Conservation (phyloP, 2,113 vertebrate genomes). For the Numida meleagris region DNA sequence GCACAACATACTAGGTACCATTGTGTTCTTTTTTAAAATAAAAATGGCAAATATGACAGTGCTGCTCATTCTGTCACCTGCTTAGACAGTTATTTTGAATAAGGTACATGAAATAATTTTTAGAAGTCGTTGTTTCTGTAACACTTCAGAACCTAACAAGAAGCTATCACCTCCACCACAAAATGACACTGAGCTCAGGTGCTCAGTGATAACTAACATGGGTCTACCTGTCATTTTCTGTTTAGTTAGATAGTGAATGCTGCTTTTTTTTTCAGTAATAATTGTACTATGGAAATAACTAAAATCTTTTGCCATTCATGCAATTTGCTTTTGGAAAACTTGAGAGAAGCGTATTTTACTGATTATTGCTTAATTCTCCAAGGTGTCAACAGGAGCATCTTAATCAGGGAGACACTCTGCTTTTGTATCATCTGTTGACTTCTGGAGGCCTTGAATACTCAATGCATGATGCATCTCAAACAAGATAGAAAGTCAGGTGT, state of each 20-base stretch:
- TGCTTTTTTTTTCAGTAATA: neutral
- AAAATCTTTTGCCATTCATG: neutral
- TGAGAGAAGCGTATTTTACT: neutral
- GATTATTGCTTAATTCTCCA: neutral
- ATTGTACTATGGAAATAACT: neutral
- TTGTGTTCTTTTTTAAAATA: conserved; percentile 18
- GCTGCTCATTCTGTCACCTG: neutral
- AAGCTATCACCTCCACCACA: neutral
- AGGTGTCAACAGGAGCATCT: neutral
- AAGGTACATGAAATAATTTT: neutral
- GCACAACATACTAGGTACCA: too few species aligned
- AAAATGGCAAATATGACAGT: neutral
- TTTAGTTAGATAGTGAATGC: neutral
- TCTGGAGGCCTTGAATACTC: neutral
- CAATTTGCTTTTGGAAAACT: neutral
- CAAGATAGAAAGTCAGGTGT: neutral
- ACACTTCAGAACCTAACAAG: neutral
- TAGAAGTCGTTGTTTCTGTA: neutral
- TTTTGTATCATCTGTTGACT: neutral
- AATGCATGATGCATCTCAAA: neutral
- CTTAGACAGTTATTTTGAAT: neutral
- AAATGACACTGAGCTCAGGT: neutral
- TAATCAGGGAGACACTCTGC: neutral
- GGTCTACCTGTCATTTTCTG: neutral
- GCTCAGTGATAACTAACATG: neutral